phyloP scores from a whole-genome alignment of 2,113 vertebrate species.

The Neofelis nebulosa region DNA sequence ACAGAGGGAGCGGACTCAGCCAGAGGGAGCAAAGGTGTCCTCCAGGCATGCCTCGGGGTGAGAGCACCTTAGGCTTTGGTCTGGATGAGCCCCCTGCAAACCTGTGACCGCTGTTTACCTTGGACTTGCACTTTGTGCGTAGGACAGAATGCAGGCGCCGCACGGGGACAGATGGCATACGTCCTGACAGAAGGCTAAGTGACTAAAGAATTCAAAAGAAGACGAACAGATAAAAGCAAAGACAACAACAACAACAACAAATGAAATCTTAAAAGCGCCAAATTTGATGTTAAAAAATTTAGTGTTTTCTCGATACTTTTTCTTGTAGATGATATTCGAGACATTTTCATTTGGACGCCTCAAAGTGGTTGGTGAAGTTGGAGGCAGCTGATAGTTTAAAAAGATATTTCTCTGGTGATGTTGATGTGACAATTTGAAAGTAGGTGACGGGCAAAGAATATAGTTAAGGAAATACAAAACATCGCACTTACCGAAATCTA shows the following conservation, averaged over 20 bases:
- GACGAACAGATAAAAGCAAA: background rate
- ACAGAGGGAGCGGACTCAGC: accelerated
- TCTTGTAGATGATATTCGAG: background rate
- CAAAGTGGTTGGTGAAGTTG: background rate
- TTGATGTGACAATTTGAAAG: background rate
- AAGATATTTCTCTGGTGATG: background rate
- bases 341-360: background rate
- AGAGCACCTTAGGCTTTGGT: no score
- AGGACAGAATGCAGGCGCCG: accelerated
- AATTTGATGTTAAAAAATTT: background rate
- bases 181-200: background rate
- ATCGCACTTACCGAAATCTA: background rate
- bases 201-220: background rate
- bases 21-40: background rate
- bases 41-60: accelerated
- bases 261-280: background rate
- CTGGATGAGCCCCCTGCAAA: background rate
- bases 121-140: background rate
- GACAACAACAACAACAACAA: background rate
- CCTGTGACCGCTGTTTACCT: accelerated
- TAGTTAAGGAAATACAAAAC: background rate
- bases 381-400: background rate
- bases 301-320: background rate
- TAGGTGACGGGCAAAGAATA: background rate
- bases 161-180: accelerated